Base-by-base conservation (phyloP, 2,797 vertebrate genomes). In the Remorina albescens region DNA sequence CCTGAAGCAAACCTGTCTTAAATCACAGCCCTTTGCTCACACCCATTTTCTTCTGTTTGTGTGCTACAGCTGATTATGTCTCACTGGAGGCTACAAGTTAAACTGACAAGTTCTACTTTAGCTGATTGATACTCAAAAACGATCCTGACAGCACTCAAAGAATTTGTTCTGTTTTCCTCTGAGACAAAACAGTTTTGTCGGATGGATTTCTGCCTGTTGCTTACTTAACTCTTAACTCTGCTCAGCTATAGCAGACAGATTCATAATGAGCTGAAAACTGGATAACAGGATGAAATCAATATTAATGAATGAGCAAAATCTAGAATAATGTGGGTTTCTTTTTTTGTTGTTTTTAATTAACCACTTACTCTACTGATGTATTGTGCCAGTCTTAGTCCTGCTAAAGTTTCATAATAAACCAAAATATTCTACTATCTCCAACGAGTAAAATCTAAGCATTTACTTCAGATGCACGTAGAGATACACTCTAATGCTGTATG, bases 1-100 rank as follows among this genome's bases (percentile, higher is more conserved):
- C 72, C 51, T 30, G 26, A 46, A 55, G 53, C 51, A 21, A 66
- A 63, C 30, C 42, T 34, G 25, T 41, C 71, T 36, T 13, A 54
- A 44, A 54, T 7, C n/a, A 30, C 34, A 36, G 25, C 1, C 32
- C 15, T 11, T 34, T 4, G 28, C 5, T 13, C 8, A 19, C 5
- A 13, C 44, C 6, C 2, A n/a, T 44, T 47, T 67, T 30, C 30
- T 34, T 8, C 54, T 42, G 19, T 36, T 37, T 25, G 15, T 64
- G 34, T 37, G n/a, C 19, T 21, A 10, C n/a, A 23, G 25, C 16
- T 56, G 54, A 53, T 53, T 32, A n/a, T 37, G 6, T 72, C 5
- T 56, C 41, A 23, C 30, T 10, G 44, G 60, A n/a, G 36, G 21
- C 41, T 21, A 49, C 12, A 25, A 50, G 6, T 26, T 13, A 7